Evolutionary conservation across 2,888 invertebrate genomes (phyloP).

Genomic region (Nomada fucata): DNA sequence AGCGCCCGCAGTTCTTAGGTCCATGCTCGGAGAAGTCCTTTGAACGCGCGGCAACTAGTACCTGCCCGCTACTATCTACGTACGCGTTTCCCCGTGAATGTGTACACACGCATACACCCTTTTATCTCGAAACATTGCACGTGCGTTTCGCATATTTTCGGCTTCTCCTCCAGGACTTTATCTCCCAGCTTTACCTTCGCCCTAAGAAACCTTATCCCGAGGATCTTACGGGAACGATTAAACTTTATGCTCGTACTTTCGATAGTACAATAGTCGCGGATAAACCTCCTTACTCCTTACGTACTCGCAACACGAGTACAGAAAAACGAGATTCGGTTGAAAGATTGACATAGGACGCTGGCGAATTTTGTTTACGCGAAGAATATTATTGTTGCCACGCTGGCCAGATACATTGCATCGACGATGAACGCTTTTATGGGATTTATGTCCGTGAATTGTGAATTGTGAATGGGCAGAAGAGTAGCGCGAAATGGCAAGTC

Average conservation of each 20-base stretch:
- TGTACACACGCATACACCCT: too few species aligned
- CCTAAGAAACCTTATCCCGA: background rate
- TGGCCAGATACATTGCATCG: too few species aligned
- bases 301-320: too few species aligned
- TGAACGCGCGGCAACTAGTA: slow-evolving; percentile 3
- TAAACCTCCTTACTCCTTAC: too few species aligned
- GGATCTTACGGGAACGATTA: background rate
- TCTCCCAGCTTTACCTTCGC: background rate
- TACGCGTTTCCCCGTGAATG: slow-evolving; percentile 24
- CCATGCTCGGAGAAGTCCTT: slow-evolving; percentile 17
- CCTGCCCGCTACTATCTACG: background rate
- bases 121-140: slow-evolving; percentile 18
- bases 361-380: too few species aligned
- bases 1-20: slow-evolving; percentile 50
- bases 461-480: too few species aligned
- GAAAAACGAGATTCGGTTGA: too few species aligned
- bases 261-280: background rate
- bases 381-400: too few species aligned
- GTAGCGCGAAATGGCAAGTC: too few species aligned
- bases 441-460: too few species aligned
- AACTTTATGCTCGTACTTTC: slow-evolving; percentile 15
- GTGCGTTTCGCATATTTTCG: background rate
- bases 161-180: background rate
- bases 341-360: too few species aligned
- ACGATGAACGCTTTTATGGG: too few species aligned